Evolutionary conservation across 2,888 invertebrate genomes (phyloP).

Genomic region (Strigamia maritima): DNA sequence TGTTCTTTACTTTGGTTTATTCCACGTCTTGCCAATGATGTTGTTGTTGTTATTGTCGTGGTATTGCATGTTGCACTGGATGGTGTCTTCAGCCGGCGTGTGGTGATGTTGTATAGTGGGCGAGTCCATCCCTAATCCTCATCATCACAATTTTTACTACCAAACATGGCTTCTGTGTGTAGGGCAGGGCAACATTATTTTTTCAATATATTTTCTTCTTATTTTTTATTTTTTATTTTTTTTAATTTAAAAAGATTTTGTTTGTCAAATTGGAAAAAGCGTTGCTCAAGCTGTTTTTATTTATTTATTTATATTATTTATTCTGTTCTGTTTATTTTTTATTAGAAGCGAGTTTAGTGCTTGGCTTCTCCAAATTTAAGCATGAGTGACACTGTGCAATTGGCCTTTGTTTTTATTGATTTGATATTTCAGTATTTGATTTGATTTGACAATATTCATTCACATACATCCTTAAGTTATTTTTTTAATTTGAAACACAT

Average conservation of each 20-base stretch:
- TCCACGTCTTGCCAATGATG: neutral
- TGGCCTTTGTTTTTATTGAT: slow-evolving; percentile 17
- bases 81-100: slow-evolving; percentile 17
- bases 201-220: neutral
- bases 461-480: too few relatives aligned
- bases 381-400: slow-evolving; percentile 24
- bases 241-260: too few relatives aligned
- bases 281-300: neutral
- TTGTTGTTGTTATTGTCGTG: neutral
- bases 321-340: neutral
- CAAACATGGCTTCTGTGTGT: slow-evolving; percentile 12
- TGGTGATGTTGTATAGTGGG: slow-evolving; percentile 29
- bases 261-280: neutral
- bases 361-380: slow-evolving; percentile 27
- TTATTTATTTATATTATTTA: neutral
- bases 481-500: neutral
- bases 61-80: slow-evolving; percentile 12
- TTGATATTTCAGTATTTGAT: neutral
- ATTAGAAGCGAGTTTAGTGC: slow-evolving; percentile 25
- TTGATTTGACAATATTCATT: neutral
- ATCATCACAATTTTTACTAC: neutral
- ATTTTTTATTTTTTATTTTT: too few relatives aligned
- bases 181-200: slow-evolving; percentile 9
- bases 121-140: slow-evolving; percentile 3
- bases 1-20: neutral